Base-by-base conservation (phyloP, 1,140 invertebrate species). In the Lepidurus packardi region DNA sequence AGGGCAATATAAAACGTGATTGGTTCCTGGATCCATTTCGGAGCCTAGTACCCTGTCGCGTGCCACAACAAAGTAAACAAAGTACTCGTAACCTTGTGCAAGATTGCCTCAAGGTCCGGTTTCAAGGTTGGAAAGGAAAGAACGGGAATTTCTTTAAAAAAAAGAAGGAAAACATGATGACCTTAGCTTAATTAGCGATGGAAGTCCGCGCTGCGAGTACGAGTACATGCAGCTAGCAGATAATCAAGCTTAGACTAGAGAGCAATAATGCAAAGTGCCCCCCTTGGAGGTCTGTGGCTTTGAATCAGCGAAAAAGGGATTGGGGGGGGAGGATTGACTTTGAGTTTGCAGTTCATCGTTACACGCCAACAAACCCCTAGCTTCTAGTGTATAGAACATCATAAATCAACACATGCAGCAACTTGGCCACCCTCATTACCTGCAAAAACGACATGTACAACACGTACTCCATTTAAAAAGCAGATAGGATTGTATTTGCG, bases 221-320 rank as follows among this genome's bases (percentile, higher is more conserved):
- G 21, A 65, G 53, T 65, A n/a, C 16, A 21, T 65, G 8, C 16
- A 16, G 16, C 21, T n/a, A 65, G 7, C 13, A 65, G 16, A 21
- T 9, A n/a, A 65, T 65, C 53, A 65, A n/a, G 53, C 53, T 65
- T n/a, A n/a, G 25, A 21, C 47, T 65, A 65, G 53, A 34, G 34
- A 65, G 53, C 53, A 65, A 65, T 65, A 65, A 65, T 21, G n/a
- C 8, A 65, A 65, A 65, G 53, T 65, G 53, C 53, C 53, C 53
- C 45, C 53, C 53, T 65, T 21, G 53, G 3, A 65, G 53, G n/a
- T n/a, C 53, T 65, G 16, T 65, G 53, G 13, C 53, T 65, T 34
- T 16, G 13, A 65, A n/a, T 65, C 21, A 13, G 9, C 6, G 53
- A 21, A 65, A 65, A 65, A 13, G 53, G 53, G 53, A 0, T 65